These are phyloP conservation scores for Takifugu bimaculatus DNA, from an alignment of 2,113 vertebrate genomes.

Conservation along the genomic window DNA sequence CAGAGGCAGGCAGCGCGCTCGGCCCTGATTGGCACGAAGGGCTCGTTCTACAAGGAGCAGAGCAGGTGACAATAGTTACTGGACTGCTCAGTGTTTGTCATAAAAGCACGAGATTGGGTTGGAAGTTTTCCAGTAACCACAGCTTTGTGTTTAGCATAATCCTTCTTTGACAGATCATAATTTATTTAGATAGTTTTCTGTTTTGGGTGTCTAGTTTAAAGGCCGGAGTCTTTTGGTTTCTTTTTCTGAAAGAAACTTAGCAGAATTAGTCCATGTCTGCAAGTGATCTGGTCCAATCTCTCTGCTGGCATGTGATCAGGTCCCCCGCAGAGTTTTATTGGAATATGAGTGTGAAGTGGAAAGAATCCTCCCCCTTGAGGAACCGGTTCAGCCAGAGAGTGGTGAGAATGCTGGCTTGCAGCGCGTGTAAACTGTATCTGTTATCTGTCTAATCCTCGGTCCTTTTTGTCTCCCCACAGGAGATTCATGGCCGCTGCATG, in stretches of 20 bases:
- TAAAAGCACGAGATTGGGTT: not conserved
- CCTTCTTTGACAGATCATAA: too few species aligned
- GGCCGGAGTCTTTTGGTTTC: too few species aligned
- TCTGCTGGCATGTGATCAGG: conserved; percentile 61
- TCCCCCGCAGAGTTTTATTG: conserved; percentile 81
- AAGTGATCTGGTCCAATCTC: not conserved
- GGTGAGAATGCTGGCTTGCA: conserved; percentile 50
- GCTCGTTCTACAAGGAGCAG: conserved; percentile 81
- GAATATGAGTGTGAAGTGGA: conserved; percentile 87
- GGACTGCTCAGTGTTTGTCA: not conserved
- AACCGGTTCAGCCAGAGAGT: conserved; percentile 60
- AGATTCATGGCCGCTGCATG: conserved; percentile 87
- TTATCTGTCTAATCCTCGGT: not conserved
- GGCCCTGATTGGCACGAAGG: conserved; percentile 94
- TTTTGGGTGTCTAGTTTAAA: too few species aligned
- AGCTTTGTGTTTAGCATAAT: too few species aligned
- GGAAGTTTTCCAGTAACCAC: not conserved
- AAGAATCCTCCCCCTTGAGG: conserved; percentile 78
- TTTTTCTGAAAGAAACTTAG: too few species aligned
- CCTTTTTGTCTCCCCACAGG: conserved; percentile 21
- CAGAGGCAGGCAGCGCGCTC: conserved; percentile 83
- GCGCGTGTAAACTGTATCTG: not conserved
- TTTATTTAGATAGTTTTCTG: too few species aligned
- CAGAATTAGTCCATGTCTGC: not conserved
- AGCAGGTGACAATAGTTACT: conserved; percentile 72